Evolutionary conservation across 2,888 invertebrate genomes (phyloP).

Genomic region (Dolichopus griseipennis): DNA sequence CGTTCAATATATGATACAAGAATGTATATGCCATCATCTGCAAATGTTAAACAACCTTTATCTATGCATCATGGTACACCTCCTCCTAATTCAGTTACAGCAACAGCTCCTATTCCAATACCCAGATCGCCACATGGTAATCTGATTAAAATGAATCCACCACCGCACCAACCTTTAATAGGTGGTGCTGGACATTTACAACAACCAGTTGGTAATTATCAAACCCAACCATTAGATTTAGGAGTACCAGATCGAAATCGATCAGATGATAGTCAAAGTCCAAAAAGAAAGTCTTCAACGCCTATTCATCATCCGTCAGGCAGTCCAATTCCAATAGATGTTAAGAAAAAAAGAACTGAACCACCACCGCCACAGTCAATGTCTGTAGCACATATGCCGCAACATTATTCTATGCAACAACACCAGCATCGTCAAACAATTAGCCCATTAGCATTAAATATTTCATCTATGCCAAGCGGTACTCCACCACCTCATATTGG

Average conservation of each 20-base stretch:
- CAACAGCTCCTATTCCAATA: slow-evolving; percentile 36
- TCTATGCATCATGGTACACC: slow-evolving; percentile 47
- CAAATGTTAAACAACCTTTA: slow-evolving; percentile 26
- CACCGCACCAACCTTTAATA: slow-evolving; percentile 26
- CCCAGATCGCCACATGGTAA: slow-evolving; percentile 33
- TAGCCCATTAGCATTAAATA: slow-evolving; percentile 22
- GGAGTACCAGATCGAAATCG: slow-evolving; percentile 51
- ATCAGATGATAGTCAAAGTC: slow-evolving; percentile 39
- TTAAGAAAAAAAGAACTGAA: slow-evolving; percentile 56
- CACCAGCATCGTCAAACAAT: slow-evolving; percentile 1
- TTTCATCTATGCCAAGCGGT: slow-evolving; percentile 17
- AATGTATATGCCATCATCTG: slow-evolving; percentile 30
- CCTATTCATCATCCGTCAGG: slow-evolving; percentile 45
- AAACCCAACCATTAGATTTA: slow-evolving; percentile 70
- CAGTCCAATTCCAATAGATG: slow-evolving; percentile 49
- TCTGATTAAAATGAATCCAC: slow-evolving; percentile 40
- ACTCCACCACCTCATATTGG: slow-evolving; percentile 23
- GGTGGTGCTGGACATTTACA: slow-evolving; percentile 31
- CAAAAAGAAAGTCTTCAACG: slow-evolving; percentile 55
- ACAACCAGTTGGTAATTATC: slow-evolving; percentile 47
- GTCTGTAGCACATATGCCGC: not conserved
- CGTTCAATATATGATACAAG: slow-evolving; percentile 30
- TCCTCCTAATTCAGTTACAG: slow-evolving; percentile 32
- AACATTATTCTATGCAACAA: not conserved
- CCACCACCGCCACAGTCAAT: slow-evolving; percentile 30